Conservation (phyloP, 2,113 vertebrate species). For the Gnathonemus longibarbis region DNA sequence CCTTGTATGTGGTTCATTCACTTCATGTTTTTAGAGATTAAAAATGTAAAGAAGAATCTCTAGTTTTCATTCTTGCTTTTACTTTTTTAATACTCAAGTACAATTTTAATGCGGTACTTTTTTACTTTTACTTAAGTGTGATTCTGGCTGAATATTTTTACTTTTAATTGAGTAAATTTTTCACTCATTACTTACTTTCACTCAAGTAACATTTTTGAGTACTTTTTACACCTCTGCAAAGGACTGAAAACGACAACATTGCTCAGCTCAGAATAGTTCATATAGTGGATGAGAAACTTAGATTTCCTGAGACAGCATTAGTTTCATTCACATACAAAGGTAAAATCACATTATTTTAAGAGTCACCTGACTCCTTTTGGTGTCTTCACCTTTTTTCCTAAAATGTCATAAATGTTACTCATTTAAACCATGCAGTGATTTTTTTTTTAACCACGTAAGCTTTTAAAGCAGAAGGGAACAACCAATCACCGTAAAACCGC, state of each 20-base stretch:
- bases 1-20: too few species aligned
- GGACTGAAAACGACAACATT: background rate
- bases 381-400: background rate
- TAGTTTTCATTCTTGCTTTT: too few species aligned
- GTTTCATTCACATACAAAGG: background rate
- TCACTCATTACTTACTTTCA: too few species aligned
- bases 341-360: background rate
- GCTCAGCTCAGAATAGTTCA: background rate
- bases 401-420: background rate
- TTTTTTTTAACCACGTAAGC: background rate
- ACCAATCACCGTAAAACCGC: background rate
- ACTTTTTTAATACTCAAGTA: too few species aligned
- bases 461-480: background rate
- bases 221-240: background rate
- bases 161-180: too few species aligned
- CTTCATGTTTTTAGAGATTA: too few species aligned
- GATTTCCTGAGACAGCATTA: background rate
- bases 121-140: too few species aligned
- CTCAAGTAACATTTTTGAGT: too few species aligned
- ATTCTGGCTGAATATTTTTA: too few species aligned
- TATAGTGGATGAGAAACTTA: background rate
- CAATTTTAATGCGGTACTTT: too few species aligned
- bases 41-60: too few species aligned
- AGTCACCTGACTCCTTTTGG: background rate
- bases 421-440: background rate